phyloP scores from a whole-genome alignment of 2,113 vertebrate species.

The Salminus brasiliensis region DNA sequence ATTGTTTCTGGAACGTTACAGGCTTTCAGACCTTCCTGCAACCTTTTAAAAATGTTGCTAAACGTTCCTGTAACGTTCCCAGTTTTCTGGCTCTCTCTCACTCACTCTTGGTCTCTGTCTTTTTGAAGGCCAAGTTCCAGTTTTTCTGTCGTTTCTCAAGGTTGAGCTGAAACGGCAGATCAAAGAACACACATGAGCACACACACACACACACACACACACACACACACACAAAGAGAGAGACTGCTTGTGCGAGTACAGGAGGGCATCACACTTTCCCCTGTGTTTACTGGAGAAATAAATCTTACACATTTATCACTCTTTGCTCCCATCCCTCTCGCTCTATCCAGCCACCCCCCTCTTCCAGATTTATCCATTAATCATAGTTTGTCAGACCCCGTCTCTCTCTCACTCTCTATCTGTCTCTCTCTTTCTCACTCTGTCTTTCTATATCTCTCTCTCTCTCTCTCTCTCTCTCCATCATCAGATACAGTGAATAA shows the following conservation, averaged over 20 bases:
- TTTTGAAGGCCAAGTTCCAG: neutral
- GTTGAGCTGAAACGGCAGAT: slow-evolving; percentile 19
- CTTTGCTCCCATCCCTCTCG: slow-evolving; percentile 9
- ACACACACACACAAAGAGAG: neutral
- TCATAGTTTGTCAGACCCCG: slow-evolving; percentile 35
- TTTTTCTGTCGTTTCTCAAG: slow-evolving; percentile 37
- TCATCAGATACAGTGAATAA: neutral
- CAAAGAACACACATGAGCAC: slow-evolving; percentile 1
- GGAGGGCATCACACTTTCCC: slow-evolving; percentile 25
- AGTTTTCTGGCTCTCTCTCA: too few species aligned
- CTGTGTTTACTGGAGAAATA: slow-evolving; percentile 34
- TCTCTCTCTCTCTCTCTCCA: neutral
- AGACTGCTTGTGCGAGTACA: neutral
- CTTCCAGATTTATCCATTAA: slow-evolving; percentile 39
- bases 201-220: neutral
- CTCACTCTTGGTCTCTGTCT: too few species aligned
- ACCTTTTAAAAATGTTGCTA: too few species aligned
- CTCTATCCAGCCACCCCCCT: slow-evolving; percentile 7
- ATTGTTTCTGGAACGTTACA: too few species aligned
- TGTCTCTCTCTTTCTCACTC: neutral
- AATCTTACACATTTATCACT: slow-evolving; percentile 31
- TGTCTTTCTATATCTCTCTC: neutral
- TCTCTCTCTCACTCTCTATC: neutral
- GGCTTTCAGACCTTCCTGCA: too few species aligned
- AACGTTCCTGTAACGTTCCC: too few species aligned